A percentile compares a stretch with the other conserved stretches of the same genome.
These are phyloP conservation scores for Agrypnia vestita DNA, from an alignment of 1,140 invertebrate species.

Conservation along the genomic window DNA sequence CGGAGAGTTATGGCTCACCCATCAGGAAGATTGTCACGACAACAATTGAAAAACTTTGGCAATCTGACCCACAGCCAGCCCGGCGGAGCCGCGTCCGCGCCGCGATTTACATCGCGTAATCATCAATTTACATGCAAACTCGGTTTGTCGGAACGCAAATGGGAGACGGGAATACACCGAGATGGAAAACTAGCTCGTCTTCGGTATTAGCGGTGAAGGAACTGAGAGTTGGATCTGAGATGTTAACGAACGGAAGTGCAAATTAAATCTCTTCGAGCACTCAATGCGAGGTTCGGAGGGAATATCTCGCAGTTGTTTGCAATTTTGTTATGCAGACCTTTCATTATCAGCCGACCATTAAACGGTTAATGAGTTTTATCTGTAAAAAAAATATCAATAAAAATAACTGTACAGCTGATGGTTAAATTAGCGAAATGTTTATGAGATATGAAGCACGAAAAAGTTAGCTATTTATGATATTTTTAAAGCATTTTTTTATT, in stretches of 20 bases:
- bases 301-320: neutral
- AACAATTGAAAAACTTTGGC: constrained; percentile 58
- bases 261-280: neutral
- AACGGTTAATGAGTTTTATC: neutral
- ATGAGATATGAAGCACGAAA: too few relatives aligned
- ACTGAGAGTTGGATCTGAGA: neutral
- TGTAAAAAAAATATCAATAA: neutral
- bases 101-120: constrained; percentile 63
- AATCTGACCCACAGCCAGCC: constrained; percentile 46
- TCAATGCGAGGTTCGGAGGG: neutral
- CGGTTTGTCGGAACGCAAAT: constrained; percentile 62
- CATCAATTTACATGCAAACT: constrained; percentile 67
- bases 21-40: constrained; percentile 49
- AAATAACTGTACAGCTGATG: neutral
- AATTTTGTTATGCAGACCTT: neutral
- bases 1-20: constrained; percentile 39
- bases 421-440: neutral
- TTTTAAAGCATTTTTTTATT: too few relatives aligned
- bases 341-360: neutral
- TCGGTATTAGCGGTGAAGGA: constrained; percentile 34
- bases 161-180: constrained; percentile 57
- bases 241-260: constrained; percentile 14
- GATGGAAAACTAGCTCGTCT: neutral
- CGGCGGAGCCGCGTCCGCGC: constrained; percentile 44
- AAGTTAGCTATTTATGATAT: too few relatives aligned